Evolutionary conservation across 2,113 vertebrate genomes (phyloP).

Genomic region (Solenodon paradoxus): DNA sequence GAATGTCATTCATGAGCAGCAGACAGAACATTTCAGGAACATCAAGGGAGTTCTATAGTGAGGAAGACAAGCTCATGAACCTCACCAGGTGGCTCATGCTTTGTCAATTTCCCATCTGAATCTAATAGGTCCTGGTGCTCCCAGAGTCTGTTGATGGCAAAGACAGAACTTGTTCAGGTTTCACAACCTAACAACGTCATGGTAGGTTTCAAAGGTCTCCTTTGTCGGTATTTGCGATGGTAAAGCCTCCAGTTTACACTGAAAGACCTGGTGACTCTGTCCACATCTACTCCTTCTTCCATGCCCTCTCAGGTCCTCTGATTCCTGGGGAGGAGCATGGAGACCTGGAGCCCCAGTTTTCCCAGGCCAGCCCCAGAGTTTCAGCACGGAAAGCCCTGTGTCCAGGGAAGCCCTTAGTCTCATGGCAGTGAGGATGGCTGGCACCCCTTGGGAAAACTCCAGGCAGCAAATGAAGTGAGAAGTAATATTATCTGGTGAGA

Average conservation of each 20-base stretch:
- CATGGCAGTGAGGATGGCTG: not conserved
- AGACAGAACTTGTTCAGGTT: not conserved
- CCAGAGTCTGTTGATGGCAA: not conserved
- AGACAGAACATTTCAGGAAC: not conserved
- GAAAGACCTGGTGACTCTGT: not conserved
- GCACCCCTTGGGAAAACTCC: not conserved
- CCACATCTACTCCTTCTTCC: not conserved
- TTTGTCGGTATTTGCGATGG: not conserved
- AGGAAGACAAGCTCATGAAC: not conserved
- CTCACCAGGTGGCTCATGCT: too few species aligned
- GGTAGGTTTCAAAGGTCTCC: not conserved
- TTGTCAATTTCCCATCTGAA: not conserved
- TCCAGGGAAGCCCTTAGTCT: not conserved
- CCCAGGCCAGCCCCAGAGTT: not conserved
- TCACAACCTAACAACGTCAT: rapidly evolving
- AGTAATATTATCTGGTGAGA: not conserved
- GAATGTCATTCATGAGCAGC: not conserved
- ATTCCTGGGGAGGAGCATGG: not conserved
- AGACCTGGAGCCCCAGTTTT: not conserved
- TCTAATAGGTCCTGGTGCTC: rapidly evolving
- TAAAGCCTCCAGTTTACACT: not conserved
- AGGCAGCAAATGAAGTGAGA: not conserved
- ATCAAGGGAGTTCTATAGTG: not conserved
- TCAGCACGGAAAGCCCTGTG: not conserved
- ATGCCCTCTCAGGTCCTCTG: not conserved